Conservation (phyloP, 2,113 vertebrate species). For the Chauna torquata region DNA sequence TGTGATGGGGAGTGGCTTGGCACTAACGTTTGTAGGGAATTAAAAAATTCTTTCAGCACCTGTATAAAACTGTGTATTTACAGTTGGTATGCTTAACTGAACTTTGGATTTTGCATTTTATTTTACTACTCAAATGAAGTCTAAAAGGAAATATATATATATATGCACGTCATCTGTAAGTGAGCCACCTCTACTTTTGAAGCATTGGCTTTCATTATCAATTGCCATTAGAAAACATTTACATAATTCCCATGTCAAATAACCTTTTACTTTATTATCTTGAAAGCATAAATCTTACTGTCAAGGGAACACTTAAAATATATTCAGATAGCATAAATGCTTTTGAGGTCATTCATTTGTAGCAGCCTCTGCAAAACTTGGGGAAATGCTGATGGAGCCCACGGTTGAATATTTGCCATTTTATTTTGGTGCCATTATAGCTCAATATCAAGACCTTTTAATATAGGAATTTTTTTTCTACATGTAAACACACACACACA, state of each 20-base stretch:
- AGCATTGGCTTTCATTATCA: neutral
- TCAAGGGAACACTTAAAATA: neutral
- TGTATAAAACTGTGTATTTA: neutral
- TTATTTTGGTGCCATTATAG: neutral
- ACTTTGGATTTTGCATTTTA: neutral
- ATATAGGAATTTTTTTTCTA: neutral
- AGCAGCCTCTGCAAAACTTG: neutral
- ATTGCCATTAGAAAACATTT: neutral
- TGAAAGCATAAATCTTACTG: neutral
- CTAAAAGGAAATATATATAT: neutral
- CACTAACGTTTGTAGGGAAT: neutral
- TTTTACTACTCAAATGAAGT: neutral
- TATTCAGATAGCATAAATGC: neutral
- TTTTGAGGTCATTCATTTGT: neutral
- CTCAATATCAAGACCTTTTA: neutral
- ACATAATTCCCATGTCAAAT: neutral
- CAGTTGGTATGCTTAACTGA: neutral
- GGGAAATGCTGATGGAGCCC: neutral
- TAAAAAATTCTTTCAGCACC: neutral
- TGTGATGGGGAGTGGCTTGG: too few species aligned
- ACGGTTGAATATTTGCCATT: neutral
- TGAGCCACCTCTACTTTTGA: neutral
- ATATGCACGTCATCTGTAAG: neutral
- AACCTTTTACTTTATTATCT: neutral
- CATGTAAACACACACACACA: accelerated